Conservation (phyloP, 1,140 invertebrate species). For the Conopomorpha cramerella region DNA sequence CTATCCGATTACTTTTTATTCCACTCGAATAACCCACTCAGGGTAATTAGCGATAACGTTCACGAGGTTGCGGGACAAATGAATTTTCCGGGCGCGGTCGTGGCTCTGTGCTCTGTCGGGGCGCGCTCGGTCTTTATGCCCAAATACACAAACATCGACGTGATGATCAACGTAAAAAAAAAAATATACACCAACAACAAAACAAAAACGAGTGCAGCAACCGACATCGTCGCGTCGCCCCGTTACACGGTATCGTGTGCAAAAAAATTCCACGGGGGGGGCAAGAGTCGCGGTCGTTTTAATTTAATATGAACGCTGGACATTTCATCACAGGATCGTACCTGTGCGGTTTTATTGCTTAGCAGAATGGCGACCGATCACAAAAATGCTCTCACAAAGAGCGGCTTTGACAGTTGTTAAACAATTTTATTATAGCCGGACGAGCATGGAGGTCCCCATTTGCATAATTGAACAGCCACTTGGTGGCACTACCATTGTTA, state of each 20-base stretch:
- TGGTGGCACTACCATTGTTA: constrained; percentile 56
- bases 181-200: no score
- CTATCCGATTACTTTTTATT: constrained; percentile 35
- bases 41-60: constrained; percentile 26
- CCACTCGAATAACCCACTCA: constrained; percentile 18
- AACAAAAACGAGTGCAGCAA: no score
- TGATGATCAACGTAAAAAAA: no score
- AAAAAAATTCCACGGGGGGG: constrained; percentile 53
- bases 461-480: constrained; percentile 60
- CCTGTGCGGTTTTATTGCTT: constrained; percentile 43
- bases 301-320: constrained; percentile 51
- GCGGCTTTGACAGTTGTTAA: constrained; percentile 50
- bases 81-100: constrained; percentile 17
- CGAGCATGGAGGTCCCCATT: constrained; percentile 47
- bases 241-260: no score
- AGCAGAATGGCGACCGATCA: constrained; percentile 26
- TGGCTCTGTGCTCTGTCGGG: no score
- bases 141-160: constrained; percentile 54
- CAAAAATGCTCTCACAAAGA: constrained; percentile 27
- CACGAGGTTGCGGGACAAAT: constrained; percentile 11
- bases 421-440: constrained; percentile 56
- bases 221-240: no score
- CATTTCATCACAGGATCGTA: constrained; percentile 35
- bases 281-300: constrained; percentile 30
- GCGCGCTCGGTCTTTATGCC: constrained; percentile 54